Percentiles rank a stretch among this genome's conserved stretches.
phyloP scores from a whole-genome alignment of 23 tunicate genomes.

The Corella eumyota region DNA sequence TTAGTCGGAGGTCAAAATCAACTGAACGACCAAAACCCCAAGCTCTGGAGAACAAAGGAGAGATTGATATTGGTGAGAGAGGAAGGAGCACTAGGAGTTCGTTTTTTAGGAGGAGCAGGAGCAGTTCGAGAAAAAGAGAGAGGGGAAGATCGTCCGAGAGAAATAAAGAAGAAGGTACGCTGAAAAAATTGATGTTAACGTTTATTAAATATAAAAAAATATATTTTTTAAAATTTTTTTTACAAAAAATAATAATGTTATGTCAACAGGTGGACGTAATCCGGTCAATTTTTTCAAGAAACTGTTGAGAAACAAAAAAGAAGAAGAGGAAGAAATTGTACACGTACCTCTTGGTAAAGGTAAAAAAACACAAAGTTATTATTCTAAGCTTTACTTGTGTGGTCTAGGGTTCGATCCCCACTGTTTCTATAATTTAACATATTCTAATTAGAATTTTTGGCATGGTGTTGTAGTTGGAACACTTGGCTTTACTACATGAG shows the following conservation, averaged over 20 bases:
- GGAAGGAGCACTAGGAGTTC: slow-evolving; percentile 15
- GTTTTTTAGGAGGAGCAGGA: slow-evolving; percentile 36
- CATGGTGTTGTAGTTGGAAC: too few relatives aligned
- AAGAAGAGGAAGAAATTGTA: slow-evolving; percentile 22
- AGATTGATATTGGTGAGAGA: slow-evolving; percentile 8
- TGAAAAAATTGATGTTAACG: too few relatives aligned
- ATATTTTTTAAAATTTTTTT: too few relatives aligned
- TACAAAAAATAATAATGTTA: too few relatives aligned
- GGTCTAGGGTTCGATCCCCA: too few relatives aligned
- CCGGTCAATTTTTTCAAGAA: slow-evolving; percentile 58
- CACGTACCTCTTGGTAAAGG: slow-evolving; percentile 42
- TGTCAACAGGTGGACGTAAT: slow-evolving; percentile 43
- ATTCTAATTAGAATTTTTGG: too few relatives aligned
- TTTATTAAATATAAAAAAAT: too few relatives aligned
- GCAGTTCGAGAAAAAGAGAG: slow-evolving; percentile 59
- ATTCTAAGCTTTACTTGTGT: too few relatives aligned
- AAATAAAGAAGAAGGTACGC: slow-evolving; percentile 47
- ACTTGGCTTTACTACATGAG: too few relatives aligned
- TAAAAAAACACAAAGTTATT: too few relatives aligned
- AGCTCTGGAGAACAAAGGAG: slow-evolving; percentile 16
- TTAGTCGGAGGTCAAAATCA: slow-evolving; percentile 61
- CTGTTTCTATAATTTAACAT: too few relatives aligned
- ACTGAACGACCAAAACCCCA: slow-evolving; percentile 57
- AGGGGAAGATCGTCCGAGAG: slow-evolving; percentile 26
- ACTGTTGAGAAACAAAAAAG: slow-evolving; percentile 36